phyloP scores from a whole-genome alignment of 2,888 invertebrate genomes.

The Ophion ventricosus region DNA sequence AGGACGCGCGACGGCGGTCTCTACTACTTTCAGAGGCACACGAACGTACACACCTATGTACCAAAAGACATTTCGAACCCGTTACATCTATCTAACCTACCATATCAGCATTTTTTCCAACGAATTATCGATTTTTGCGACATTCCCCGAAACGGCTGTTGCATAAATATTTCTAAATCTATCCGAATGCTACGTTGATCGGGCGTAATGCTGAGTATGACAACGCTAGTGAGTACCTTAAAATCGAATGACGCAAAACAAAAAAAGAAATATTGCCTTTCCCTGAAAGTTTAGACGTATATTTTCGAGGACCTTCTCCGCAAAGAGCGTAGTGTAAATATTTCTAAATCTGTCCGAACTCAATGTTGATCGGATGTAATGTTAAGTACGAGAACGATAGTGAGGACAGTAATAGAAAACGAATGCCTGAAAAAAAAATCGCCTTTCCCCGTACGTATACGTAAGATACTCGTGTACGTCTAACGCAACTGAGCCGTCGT shows the following conservation, averaged over 20 bases:
- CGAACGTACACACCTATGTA: no score
- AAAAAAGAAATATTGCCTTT: constrained; percentile 1
- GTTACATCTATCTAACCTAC: background rate
- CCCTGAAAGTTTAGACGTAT: no score
- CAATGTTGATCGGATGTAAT: no score
- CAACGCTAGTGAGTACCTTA: background rate
- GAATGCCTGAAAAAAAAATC: background rate
- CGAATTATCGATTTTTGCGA: background rate
- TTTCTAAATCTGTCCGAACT: background rate
- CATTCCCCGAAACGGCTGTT: background rate
- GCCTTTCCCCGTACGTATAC: constrained; percentile 17
- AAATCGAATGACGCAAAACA: background rate
- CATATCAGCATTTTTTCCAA: background rate
- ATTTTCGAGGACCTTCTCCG: background rate
- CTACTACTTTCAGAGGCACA: constrained; percentile 6
- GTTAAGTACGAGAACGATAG: no score
- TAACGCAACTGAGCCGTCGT: background rate
- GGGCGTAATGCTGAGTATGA: no score
- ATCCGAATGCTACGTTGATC: background rate
- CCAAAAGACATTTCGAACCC: background rate
- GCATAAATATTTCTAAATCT: background rate
- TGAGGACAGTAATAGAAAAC: background rate
- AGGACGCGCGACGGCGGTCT: constrained; percentile 66
- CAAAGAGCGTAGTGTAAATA: background rate
- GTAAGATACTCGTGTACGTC: constrained; percentile 1